Evolutionary conservation across 1,140 invertebrate species (phyloP), one percentile per base, ranked within the genome.

Genomic region (Sarcophaga bullata): DNA sequence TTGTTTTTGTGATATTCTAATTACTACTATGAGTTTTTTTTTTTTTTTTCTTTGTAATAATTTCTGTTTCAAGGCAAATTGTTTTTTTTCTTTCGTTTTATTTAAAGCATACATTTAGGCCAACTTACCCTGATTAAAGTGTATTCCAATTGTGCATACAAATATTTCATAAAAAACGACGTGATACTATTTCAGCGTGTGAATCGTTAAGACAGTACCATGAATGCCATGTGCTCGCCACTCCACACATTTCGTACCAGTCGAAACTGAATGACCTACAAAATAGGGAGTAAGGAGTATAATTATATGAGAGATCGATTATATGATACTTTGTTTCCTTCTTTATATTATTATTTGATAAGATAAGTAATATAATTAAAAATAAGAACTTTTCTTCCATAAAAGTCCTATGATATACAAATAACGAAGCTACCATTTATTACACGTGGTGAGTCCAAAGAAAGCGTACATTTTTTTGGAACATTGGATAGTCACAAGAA

Each of bases 211-310:
- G 87, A 95, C 94, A 48, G 94, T 91, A 0, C 98, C 98, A 73
- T 93, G 93, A 5, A 95, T 94, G 82, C 96, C 88, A 98, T 94
- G 88, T 97, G 94, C 86, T 97, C 96, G 0, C 97, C 97, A 84
- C 95, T 96, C n/a, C 54, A 98, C 94, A 88, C 97, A 98, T 90
- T 98, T 98, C 0, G 97, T 98, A 46, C 98, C 97, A 84, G 96
- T 96, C 1, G 95, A 93, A 2, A 96, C 93, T 15, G 93, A 93
- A 96, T 93, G n/a, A 90, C 88, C 88, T 90, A 68, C 6, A 76
- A 73, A n/a, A 13, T 6, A 46, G 17, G 10, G 17, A 47, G n/a
- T 19, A 19, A 37, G 25, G 25, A 37, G 25, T 1, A 37, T 37
- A 37, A 37, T 37, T 37, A 37, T 4, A 37, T 2, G 1, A 37